These are phyloP conservation scores for Siniperca scherzeri DNA, from an alignment of 2,797 vertebrate genomes.

Conservation along the genomic window DNA sequence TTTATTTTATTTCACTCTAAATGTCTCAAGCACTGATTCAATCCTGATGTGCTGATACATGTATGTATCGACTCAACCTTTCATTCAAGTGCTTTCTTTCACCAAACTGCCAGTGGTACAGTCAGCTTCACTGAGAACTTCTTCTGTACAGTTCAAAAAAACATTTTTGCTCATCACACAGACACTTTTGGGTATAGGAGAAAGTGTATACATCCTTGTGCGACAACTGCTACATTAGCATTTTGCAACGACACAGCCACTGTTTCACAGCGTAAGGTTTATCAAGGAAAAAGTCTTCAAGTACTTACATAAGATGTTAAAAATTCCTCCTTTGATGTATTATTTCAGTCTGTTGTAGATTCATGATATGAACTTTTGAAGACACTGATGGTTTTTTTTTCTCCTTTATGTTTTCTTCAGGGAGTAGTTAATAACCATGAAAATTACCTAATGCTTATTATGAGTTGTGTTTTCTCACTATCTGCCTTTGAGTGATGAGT, in stretches of 20 bases:
- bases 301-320: constrained; percentile 65
- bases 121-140: constrained; percentile 56
- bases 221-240: constrained; percentile 48
- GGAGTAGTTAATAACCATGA: constrained; percentile 70
- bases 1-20: constrained; percentile 63
- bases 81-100: constrained; percentile 63
- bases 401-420: constrained; percentile 63
- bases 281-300: constrained; percentile 50
- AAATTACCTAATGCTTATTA: constrained; percentile 3
- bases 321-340: constrained; percentile 61
- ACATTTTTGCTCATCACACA: constrained; percentile 33
- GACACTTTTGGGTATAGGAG: constrained; percentile 22
- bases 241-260: constrained; percentile 62
- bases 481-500: constrained; percentile 28
- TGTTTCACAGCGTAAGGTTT: constrained; percentile 48
- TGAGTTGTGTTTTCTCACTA: constrained; percentile 22
- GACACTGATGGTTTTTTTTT: constrained; percentile 83
- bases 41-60: constrained; percentile 33
- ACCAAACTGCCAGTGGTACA: constrained; percentile 58
- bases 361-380: constrained; percentile 76
- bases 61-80: constrained; percentile 29
- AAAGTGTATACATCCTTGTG: constrained; percentile 40
- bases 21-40: constrained; percentile 57
- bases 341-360: constrained; percentile 74
- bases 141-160: constrained; percentile 70